Base-by-base conservation (phyloP, 2,113 vertebrate species). In the Theristicus caerulescens region DNA sequence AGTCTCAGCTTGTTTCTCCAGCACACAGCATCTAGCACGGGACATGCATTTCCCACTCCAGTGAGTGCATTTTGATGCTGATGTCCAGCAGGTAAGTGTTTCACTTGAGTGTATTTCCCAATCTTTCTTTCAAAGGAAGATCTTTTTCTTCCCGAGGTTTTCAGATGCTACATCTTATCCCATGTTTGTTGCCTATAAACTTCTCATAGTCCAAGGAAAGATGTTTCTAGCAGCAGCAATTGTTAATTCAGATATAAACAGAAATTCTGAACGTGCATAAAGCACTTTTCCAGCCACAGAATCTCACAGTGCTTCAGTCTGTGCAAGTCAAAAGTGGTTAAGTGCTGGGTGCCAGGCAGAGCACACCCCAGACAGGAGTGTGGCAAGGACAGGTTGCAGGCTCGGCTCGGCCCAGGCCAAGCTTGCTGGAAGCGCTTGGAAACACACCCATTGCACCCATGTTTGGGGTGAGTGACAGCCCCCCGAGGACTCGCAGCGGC, bases 401-500 rank as follows among this genome's bases (percentile, higher is more conserved):
- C 44, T 76, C 1, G 0, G 46, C 59, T 94, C 64, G 77, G 65
- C 72, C 32, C 1, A 2, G 27, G 59, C 22, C n/a, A 77, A 88
- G 36, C 40, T 62, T 31, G 8, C 31, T 42, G 49, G 34, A 73
- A 78, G 13, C 18, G 25, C 46, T 79, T 21, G 21, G 61, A 72
- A 71, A 67, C 19, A 64, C 44, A 46, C 16, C 36, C 4, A 16
- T 12, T 64, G 61, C 2, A 27, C 10, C 2, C 1, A 32, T 27
- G 15, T 40, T 19, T 55, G 80, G 36, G 34, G 11, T n/a, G 32
- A n/a, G 34, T 10, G n/a, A 46, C 55, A 47, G 2, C 26, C 20
- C 8, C 1, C 4, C 0, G 2, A 65, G 38, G 79, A 47, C 36
- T 44, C 57, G 40, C 1, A 9, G 70, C 2, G 13, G 19, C 47